Base-by-base conservation (phyloP, 53 echinoderm and acorn worm species). In the Mesocentrotus franciscanus region DNA sequence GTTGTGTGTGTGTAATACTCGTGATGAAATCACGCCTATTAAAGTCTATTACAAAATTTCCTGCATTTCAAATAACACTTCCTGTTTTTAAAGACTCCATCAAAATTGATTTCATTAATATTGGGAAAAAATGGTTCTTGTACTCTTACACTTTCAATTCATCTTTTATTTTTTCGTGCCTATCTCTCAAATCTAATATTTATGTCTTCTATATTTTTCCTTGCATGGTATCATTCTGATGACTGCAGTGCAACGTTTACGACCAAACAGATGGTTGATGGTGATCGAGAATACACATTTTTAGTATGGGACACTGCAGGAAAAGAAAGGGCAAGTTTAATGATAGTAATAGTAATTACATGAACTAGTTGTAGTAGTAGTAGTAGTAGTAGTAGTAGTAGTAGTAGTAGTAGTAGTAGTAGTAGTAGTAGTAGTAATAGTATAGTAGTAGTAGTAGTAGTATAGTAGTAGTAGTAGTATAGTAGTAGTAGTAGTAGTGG, bases 321-420 rank as follows among this genome's bases (percentile, higher is more conserved):
- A 75, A 93, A 93, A 76, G 93, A 93, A 56, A 93, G 76, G 61
- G 93, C 35, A 93, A 78, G 93, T n/a, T n/a, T n/a, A n/a, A n/a
- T n/a, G n/a, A n/a, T n/a, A n/a, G n/a, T n/a, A n/a, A n/a, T 78
- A 78, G 13, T 32, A 18, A n/a, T n/a, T n/a, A n/a, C n/a, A n/a
- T n/a, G n/a, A n/a, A 71, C 3, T 8, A 71, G 71, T 8, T 4
- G 71, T 78, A 29, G 78, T 78, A 78, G 78, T 78, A 78, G 78
- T 26, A 78, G 33, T 30, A 78, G 78, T 4, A 78, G 27, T 0
- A 78, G 78, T 27, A 78, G 78, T 78, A 78, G 24, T 30, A 78
- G 78, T 78, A 78, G 78, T 30, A 16, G 27, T 76, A 78, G 78
- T 78, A 22, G 78, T 78, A 78, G 78, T 22, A 78, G 78, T 1